Evolutionary conservation across 1,140 invertebrate genomes (phyloP), one percentile per base, ranked within the genome.

Genomic region (Papilio machaon): DNA sequence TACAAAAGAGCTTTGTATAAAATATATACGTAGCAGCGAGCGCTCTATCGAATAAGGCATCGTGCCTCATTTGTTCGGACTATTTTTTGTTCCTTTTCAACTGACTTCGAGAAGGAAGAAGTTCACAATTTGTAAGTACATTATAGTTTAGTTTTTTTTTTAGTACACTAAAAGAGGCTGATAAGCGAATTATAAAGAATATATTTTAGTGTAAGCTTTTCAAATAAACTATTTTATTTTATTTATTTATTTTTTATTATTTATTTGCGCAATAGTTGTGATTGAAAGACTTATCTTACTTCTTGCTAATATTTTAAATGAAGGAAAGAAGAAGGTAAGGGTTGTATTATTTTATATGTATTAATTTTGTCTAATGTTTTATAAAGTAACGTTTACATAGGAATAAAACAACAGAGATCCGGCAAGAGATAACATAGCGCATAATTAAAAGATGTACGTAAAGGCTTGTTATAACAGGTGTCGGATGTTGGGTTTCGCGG

Each of bases 401-500:
- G 64, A 70, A 15, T 70, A 70, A 70, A 70, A 70, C 30, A 70
- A 70, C 64, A 70, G 11, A 70, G 58, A 60, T 60, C n/a, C 30
- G 60, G 30, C 64, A 35, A 35, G 47, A 54, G 46, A 76, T 76
- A 52, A 74, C 73, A 74, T 17, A n/a, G 47, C 74, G 74, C 23
- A 23, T 49, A 76, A 52, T 74, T 47, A 43, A 74, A 74, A 76
- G 74, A 76, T 49, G 13, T 47, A 19, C 43, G 64, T 43, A 19
- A 38, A 46, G 38, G 43, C 47, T 23, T 76, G 74, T 76, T 76
- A 76, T 76, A 47, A 76, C 74, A 76, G 74, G 74, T 76, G 74
- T 76, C 46, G 2, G 74, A 49, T 23, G 74, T 76, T 49, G 43
- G n/a, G 46, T 19, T 74, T 74, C 73, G 38, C 38, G 19, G 74